Percentiles rank a stretch among this genome's conserved stretches.
Conservation (phyloP, 2,888 invertebrate genomes). For the Calameuta pallipes region DNA sequence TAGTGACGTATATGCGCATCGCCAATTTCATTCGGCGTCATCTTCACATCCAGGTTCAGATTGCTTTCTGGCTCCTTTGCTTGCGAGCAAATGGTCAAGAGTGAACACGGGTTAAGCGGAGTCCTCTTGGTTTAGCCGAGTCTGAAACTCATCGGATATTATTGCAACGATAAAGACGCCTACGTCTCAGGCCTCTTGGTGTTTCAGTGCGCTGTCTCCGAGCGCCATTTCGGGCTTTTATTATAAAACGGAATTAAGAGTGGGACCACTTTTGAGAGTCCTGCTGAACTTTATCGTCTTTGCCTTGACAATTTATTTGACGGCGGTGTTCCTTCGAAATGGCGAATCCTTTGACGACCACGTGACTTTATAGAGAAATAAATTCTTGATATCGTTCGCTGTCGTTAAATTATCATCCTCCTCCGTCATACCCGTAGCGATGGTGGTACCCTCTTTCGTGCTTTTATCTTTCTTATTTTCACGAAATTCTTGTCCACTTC, state of each 20-base stretch:
- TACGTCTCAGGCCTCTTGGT: slow-evolving; percentile 18
- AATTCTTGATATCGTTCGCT: slow-evolving; percentile 17
- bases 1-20: background rate
- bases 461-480: no score
- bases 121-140: slow-evolving; percentile 19
- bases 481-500: no score
- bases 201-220: background rate
- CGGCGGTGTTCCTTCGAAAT: background rate
- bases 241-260: slow-evolving; percentile 2
- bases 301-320: background rate
- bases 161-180: slow-evolving; percentile 34
- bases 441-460: no score
- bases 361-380: slow-evolving; percentile 29
- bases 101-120: background rate
- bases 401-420: background rate
- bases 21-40: no score
- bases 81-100: no score
- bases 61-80: no score
- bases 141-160: background rate
- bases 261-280: background rate
- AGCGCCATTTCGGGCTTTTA: slow-evolving; percentile 3
- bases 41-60: no score
- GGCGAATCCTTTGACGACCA: slow-evolving; percentile 26
- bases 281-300: background rate
- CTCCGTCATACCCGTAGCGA: no score